Evolutionary conservation across 2,113 vertebrate species (phyloP).

Genomic region (Bubalus kerabau): DNA sequence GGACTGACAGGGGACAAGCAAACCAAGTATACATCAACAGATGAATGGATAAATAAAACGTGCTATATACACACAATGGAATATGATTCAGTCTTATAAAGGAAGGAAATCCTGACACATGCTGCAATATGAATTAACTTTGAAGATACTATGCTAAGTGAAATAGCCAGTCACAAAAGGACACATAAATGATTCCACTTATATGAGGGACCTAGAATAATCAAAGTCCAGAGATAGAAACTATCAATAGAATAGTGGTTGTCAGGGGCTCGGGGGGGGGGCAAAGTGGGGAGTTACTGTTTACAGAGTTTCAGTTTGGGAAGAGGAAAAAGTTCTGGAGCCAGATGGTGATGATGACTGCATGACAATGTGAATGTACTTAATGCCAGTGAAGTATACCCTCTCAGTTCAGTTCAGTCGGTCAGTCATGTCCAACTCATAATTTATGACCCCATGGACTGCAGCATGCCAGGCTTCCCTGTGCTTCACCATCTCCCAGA

Average conservation of each 20-base stretch:
- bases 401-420: background rate
- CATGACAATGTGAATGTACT: background rate
- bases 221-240: background rate
- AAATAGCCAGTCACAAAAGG: background rate
- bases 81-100: background rate
- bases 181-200: background rate
- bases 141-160: background rate
- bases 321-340: background rate
- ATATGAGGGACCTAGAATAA: background rate
- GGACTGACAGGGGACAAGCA: background rate
- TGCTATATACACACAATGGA: background rate
- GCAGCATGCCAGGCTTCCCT: background rate
- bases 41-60: background rate
- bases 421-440: background rate
- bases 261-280: background rate
- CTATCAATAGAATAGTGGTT: background rate
- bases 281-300: background rate
- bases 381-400: background rate
- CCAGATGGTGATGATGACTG: background rate
- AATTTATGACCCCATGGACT: background rate
- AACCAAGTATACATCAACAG: background rate
- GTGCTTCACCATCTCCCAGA: background rate
- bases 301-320: background rate
- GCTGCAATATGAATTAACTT: background rate
- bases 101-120: background rate